Conservation (phyloP, 1,140 invertebrate genomes). For the Drosophila lini region DNA sequence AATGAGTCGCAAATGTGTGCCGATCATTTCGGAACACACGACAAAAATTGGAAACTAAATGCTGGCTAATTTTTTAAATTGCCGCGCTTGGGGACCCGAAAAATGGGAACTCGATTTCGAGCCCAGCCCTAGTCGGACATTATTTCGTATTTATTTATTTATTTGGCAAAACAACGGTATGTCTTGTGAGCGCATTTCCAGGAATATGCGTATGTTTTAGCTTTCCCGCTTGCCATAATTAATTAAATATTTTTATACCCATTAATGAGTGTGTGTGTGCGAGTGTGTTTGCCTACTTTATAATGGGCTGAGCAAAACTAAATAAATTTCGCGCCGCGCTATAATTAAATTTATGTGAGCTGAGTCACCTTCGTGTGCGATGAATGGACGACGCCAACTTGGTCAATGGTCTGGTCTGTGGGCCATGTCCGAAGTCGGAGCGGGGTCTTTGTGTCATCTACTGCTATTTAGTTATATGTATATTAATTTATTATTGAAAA, state of each 20-base stretch:
- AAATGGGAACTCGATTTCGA: slow-evolving; percentile 44
- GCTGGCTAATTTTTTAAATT: slow-evolving; percentile 63
- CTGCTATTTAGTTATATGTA: slow-evolving; percentile 21
- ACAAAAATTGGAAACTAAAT: slow-evolving; percentile 69
- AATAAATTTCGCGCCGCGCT: slow-evolving; percentile 76
- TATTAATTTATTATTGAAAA: slow-evolving; percentile 40
- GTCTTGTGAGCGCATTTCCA: slow-evolving; percentile 55
- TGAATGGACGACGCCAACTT: slow-evolving; percentile 66
- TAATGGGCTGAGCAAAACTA: slow-evolving; percentile 73
- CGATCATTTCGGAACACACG: slow-evolving; percentile 54
- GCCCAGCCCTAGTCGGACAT: slow-evolving; percentile 13
- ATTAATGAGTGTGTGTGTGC: slow-evolving; percentile 2
- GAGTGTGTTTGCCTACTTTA: slow-evolving; percentile 57
- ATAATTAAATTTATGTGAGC: slow-evolving; percentile 79
- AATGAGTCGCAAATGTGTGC: slow-evolving; percentile 70
- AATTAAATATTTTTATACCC: slow-evolving; percentile 72
- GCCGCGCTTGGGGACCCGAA: slow-evolving; percentile 31
- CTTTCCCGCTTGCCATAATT: slow-evolving; percentile 60
- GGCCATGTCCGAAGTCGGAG: slow-evolving; percentile 11
- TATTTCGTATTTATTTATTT: slow-evolving; percentile 31
- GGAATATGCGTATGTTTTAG: slow-evolving; percentile 51
- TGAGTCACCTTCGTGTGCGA: slow-evolving; percentile 66
- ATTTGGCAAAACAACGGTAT: slow-evolving; percentile 14
- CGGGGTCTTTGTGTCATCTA: slow-evolving; percentile 59
- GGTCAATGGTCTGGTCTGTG: slow-evolving; percentile 67